Evolutionary conservation across 2,113 vertebrate species (phyloP), one percentile per base, ranked within the genome.

Genomic region (Puntigrus tetrazona): DNA sequence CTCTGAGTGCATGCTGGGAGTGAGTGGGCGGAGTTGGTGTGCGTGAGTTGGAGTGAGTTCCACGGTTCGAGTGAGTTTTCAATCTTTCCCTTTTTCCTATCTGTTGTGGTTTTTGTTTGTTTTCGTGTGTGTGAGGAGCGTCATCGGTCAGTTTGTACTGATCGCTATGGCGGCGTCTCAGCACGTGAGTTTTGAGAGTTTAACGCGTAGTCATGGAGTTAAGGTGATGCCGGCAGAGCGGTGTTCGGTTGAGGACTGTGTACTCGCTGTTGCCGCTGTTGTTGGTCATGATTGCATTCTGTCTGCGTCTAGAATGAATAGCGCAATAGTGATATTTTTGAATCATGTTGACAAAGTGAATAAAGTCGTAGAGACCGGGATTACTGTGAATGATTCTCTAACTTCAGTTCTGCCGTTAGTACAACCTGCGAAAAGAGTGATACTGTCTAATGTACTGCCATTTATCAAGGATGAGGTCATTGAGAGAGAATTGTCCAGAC

Each of bases 71-170:
- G n/a, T 25, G 59, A 63, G 22, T 63, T 63, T 63, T 63, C 25
- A 29, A 63, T 63, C 59, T n/a, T n/a, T n/a, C n/a, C n/a, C n/a
- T 63, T 63, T 63, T 63, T 63, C 29, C 59, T 63, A 63, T 63
- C 59, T 27, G 27, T 63, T 27, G 5, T 27, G 27, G 55, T 7
- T 38, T 38, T 38, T 5, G n/a, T n/a, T 38, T 38, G 38, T 38
- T n/a, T 5, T n/a, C 6, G 38, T 38, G 38, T 7, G 38, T 38
- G 38, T 38, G n/a, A n/a, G n/a, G n/a, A n/a, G 38, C 9, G 25
- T 63, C n/a, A 8, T 38, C 38, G 59, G 25, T 63, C 59, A 63
- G 59, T 27, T 25, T 63, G 59, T 25, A 63, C 25, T 63, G 59
- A 11, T 61, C 59, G n/a, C 22, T 25, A 61, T 61, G 59, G 59